Percentiles rank a stretch among this genome's conserved stretches.
phyloP scores from a whole-genome alignment of 1,140 invertebrate species.

The Hestina assimilis region DNA sequence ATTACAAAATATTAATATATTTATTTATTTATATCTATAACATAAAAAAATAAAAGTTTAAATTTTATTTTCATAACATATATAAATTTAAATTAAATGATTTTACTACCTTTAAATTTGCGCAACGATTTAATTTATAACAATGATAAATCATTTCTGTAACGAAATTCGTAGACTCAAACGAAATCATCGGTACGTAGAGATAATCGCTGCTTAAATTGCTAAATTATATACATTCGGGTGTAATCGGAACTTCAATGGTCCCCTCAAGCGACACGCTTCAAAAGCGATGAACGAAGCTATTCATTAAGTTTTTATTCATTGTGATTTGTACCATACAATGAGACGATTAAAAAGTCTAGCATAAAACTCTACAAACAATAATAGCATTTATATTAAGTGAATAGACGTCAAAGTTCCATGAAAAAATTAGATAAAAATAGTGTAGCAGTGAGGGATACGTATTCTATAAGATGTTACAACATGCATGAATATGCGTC shows the following conservation, averaged over 20 bases:
- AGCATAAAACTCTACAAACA: not conserved
- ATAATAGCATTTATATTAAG: not conserved
- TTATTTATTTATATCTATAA: too few relatives aligned
- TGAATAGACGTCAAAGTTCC: not conserved
- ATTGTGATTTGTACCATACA: constrained; percentile 37
- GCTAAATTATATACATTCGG: constrained; percentile 45
- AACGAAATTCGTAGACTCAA: not conserved
- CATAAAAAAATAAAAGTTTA: too few relatives aligned
- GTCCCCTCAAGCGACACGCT: constrained; percentile 40
- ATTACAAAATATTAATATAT: too few relatives aligned
- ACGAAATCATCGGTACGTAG: constrained; percentile 14
- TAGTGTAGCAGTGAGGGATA: not conserved
- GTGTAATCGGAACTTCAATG: constrained; percentile 31
- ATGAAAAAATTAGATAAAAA: not conserved
- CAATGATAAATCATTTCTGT: too few relatives aligned
- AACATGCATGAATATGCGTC: constrained; percentile 1
- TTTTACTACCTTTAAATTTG: too few relatives aligned
- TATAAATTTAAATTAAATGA: too few relatives aligned
- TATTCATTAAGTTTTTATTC: constrained; percentile 49
- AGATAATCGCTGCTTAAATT: constrained; percentile 23
- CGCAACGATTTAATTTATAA: too few relatives aligned
- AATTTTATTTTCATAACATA: too few relatives aligned
- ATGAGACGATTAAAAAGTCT: not conserved
- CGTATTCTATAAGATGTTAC: not conserved
- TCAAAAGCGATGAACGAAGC: constrained; percentile 41